Evolutionary conservation across 2,888 invertebrate genomes (phyloP).

Genomic region (Chrysina gloriosa): DNA sequence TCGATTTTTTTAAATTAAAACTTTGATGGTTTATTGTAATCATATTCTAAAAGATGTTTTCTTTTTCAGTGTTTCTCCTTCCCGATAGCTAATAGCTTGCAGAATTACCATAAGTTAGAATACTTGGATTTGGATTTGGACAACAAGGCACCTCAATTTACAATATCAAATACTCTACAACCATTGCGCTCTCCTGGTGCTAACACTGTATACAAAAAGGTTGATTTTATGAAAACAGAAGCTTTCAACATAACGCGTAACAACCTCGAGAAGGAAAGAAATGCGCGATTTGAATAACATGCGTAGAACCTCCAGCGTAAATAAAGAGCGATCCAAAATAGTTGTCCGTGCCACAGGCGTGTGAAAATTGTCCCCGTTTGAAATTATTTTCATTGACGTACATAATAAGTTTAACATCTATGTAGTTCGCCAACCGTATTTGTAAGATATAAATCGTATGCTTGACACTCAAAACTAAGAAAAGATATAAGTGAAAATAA

Average conservation of each 20-base stretch:
- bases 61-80: slow-evolving; percentile 39
- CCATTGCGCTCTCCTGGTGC: slow-evolving; percentile 53
- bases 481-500: too few species aligned
- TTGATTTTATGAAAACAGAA: slow-evolving; percentile 94
- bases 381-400: too few species aligned
- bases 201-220: slow-evolving; percentile 85
- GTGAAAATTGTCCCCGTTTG: too few species aligned
- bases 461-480: too few species aligned
- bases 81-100: slow-evolving; percentile 31
- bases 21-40: too few species aligned
- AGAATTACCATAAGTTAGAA: slow-evolving; percentile 68
- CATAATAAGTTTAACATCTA: too few species aligned
- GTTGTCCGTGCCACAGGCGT: too few species aligned
- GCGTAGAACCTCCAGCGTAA: background rate
- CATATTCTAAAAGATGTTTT: background rate
- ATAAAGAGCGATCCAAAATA: too few species aligned
- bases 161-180: slow-evolving; percentile 42
- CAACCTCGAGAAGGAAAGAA: slow-evolving; percentile 78
- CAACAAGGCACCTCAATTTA: slow-evolving; percentile 45
- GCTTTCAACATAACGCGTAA: slow-evolving; percentile 90
- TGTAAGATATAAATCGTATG: too few species aligned
- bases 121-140: slow-evolving; percentile 90
- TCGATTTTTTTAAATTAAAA: too few species aligned
- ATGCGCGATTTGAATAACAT: slow-evolving; percentile 43
- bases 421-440: too few species aligned